Conservation (phyloP, 2,888 invertebrate genomes). For the Proisotoma minuta region DNA sequence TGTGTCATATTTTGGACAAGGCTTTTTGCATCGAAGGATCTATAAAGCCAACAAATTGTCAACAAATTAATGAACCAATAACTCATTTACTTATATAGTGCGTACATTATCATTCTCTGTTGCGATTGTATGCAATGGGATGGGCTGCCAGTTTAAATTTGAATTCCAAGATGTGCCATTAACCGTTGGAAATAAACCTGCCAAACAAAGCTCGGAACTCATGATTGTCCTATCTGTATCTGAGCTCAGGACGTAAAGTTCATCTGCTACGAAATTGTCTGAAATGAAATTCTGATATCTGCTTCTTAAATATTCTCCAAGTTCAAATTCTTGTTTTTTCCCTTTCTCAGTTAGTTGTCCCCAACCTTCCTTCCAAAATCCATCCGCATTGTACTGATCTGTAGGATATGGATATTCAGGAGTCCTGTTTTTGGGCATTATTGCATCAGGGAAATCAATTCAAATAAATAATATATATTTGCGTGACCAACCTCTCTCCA, state of each 20-base stretch:
- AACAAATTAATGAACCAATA: neutral
- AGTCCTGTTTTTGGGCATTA: neutral
- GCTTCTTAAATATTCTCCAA: neutral
- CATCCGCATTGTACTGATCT: neutral
- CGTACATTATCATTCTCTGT: neutral
- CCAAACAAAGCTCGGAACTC: neutral
- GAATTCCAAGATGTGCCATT: slow-evolving; percentile 7
- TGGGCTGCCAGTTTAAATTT: slow-evolving; percentile 4
- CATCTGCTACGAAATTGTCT: slow-evolving; percentile 7
- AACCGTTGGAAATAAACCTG: neutral
- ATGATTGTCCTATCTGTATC: slow-evolving; percentile 2
- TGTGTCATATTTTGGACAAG: slow-evolving; percentile 23
- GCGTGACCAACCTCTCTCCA: slow-evolving; percentile 6
- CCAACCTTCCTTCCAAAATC: slow-evolving; percentile 5
- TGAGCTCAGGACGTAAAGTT: neutral
- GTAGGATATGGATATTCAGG: slow-evolving; percentile 7
- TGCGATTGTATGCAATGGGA: neutral
- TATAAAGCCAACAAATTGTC: no score
- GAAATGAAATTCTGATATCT: slow-evolving; percentile 6
- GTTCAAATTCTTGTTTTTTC: neutral
- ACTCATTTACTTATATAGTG: neutral
- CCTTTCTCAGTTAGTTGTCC: slow-evolving; percentile 7
- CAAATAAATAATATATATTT: no score
- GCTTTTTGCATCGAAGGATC: slow-evolving; percentile 21
- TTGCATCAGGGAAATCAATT: no score